Evolutionary conservation across 2,888 invertebrate genomes (phyloP).

Genomic region (Euzophera pinguis): DNA sequence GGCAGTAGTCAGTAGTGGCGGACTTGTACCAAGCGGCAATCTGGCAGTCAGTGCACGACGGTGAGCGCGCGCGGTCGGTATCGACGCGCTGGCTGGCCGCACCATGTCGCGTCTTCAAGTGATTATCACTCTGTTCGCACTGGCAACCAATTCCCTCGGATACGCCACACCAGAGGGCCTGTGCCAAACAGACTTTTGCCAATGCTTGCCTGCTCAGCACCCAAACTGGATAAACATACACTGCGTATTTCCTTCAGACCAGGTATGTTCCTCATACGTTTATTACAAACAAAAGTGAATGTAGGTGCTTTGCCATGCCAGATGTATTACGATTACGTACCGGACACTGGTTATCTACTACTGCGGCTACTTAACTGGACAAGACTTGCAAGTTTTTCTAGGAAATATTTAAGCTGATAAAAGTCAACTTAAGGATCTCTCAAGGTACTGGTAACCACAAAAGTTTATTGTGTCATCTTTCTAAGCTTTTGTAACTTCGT

Average conservation of each 20-base stretch:
- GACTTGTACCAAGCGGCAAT: conserved; percentile 18
- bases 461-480: no score
- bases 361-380: conserved; percentile 6
- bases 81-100: conserved; percentile 47
- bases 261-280: conserved; percentile 69
- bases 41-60: conserved; percentile 47
- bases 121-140: conserved; percentile 71
- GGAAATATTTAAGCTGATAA: conserved; percentile 7
- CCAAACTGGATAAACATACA: conserved; percentile 82
- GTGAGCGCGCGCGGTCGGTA: conserved; percentile 48
- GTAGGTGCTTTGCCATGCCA: conserved; percentile 28
- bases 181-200: conserved; percentile 78
- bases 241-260: conserved; percentile 80
- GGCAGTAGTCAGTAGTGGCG: conserved; percentile 29
- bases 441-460: not conserved
- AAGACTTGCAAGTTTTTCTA: conserved; percentile 22
- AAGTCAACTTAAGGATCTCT: not conserved
- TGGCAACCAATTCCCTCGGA: conserved; percentile 56
- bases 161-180: conserved; percentile 49
- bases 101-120: conserved; percentile 55
- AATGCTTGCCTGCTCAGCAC: conserved; percentile 77
- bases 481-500: no score
- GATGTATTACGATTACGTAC: conserved; percentile 29
- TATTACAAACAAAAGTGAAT: conserved; percentile 41
- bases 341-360: conserved; percentile 10